Base-by-base conservation (phyloP, 2,113 vertebrate genomes). In the Odobenus rosmarus region DNA sequence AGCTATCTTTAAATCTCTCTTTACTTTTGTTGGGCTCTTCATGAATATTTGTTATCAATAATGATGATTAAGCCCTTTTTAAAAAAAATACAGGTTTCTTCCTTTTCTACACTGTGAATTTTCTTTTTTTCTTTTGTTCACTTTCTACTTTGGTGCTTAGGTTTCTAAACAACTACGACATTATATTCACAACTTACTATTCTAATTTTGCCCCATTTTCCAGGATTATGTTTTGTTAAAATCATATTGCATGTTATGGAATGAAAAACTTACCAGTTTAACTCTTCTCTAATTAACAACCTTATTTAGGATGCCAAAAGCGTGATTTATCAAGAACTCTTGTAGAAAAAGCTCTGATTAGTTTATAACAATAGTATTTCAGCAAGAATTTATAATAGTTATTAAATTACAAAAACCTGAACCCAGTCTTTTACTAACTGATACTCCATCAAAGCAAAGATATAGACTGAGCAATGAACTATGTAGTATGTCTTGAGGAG, bases 241-340 rank as follows among this genome's bases (percentile, higher is more conserved):
- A 33, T 87, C 49, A 53, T 82, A 51, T 3, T 5, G 59, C 31
- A n/a, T n/a, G 15, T 72, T 79, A 71, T 12, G 71, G 51, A 96
- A 76, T 71, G 21, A 88, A 95, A 88, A 77, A 18, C 11, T 57
- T 53, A 82, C 53, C 42, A 90, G 33, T n/a, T 77, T 55, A 85
- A 89, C 6, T 36, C 19, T 76, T 53, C 36, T 76, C 10, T 69
- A 79, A 71, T 64, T 92, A 92, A 86, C 33, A 33, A 72, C 42
- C 14, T 61, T 64, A 64, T 57, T 46, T 74, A 85, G 64, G 18
- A 64, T 77, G 23, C 4, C 49, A 90, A 84, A 77, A 28, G 0
- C 59, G 86, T 92, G 10, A 82, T 39, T 85, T 94, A 92, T 81
- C 90, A 95, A 83, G 28, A 95, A 76, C 7, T 49, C 79, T 57